These are phyloP conservation scores for Nycticorax nycticorax DNA, from an alignment of 2,113 vertebrate species.

Conservation along the genomic window DNA sequence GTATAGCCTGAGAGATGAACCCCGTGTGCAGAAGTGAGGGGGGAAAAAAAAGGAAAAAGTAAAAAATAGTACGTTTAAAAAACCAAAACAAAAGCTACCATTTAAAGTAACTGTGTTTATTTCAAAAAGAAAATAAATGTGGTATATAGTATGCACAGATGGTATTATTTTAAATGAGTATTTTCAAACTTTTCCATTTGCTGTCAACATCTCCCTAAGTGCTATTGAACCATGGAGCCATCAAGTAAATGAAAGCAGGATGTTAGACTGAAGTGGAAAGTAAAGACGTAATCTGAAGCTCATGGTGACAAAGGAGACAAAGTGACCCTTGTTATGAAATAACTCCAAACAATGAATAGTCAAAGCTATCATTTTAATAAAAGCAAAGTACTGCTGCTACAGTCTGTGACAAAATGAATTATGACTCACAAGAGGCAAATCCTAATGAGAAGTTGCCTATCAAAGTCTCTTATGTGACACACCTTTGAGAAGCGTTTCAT, in stretches of 20 bases:
- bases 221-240: slow-evolving; percentile 32
- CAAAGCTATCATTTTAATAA: slow-evolving; percentile 24
- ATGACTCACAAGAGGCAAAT: slow-evolving; percentile 10
- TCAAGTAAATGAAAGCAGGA: slow-evolving; percentile 40
- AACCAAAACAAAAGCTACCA: background rate
- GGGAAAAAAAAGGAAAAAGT: accelerated
- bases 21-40: accelerated
- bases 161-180: background rate
- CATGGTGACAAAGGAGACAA: background rate
- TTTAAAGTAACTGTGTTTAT: background rate
- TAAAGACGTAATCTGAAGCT: slow-evolving; percentile 28
- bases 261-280: slow-evolving; percentile 43
- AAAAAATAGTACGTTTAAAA: background rate
- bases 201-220: slow-evolving; percentile 20
- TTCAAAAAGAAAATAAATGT: background rate
- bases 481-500: background rate
- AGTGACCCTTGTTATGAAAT: slow-evolving; percentile 4
- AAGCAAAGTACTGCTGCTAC: background rate
- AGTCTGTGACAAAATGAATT: background rate
- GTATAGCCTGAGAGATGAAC: background rate
- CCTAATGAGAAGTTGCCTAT: slow-evolving; percentile 19
- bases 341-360: background rate
- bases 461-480: background rate
- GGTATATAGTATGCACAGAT: background rate
- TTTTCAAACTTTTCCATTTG: slow-evolving; percentile 47